A percentile compares a stretch with the other conserved stretches of the same genome.
phyloP scores from a whole-genome alignment of 2,797 vertebrate species.

The Falco berigora region DNA sequence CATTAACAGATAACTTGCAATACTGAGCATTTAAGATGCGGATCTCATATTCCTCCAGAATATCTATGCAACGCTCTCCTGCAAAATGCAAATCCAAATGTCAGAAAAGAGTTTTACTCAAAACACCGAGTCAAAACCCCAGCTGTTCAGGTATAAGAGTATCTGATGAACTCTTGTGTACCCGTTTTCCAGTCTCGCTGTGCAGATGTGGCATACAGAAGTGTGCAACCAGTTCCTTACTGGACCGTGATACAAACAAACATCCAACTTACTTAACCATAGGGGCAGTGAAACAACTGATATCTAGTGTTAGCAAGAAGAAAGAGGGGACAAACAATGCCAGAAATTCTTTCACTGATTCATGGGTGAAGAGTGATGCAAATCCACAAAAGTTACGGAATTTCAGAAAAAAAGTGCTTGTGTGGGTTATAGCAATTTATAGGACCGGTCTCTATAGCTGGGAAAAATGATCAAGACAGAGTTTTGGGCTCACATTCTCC shows the following conservation, averaged over 20 bases:
- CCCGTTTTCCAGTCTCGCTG: rapidly evolving
- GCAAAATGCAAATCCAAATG: not conserved
- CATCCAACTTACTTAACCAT: rapidly evolving
- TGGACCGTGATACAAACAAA: rapidly evolving
- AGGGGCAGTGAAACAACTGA: not conserved
- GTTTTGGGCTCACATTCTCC: not conserved
- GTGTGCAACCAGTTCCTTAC: not conserved
- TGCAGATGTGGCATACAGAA: rapidly evolving
- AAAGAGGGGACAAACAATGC: not conserved
- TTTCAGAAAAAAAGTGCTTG: not conserved
- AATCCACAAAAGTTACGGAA: not conserved
- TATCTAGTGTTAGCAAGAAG: not conserved
- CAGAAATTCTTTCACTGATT: not conserved
- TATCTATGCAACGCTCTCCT: not conserved
- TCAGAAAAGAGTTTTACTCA: not conserved
- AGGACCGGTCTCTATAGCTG: rapidly evolving
- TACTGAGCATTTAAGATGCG: too few relatives aligned
- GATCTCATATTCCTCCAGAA: not conserved
- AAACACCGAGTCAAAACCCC: rapidly evolving
- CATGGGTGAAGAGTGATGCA: not conserved
- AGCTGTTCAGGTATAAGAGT: rapidly evolving
- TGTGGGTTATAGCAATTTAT: not conserved
- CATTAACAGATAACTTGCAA: not conserved
- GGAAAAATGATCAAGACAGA: not conserved
- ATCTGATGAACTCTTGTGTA: rapidly evolving